A percentile compares a stretch with the other conserved stretches of the same genome.
Evolutionary conservation across 2,888 invertebrate species (phyloP).

Genomic region (Heteropelma amictum): DNA sequence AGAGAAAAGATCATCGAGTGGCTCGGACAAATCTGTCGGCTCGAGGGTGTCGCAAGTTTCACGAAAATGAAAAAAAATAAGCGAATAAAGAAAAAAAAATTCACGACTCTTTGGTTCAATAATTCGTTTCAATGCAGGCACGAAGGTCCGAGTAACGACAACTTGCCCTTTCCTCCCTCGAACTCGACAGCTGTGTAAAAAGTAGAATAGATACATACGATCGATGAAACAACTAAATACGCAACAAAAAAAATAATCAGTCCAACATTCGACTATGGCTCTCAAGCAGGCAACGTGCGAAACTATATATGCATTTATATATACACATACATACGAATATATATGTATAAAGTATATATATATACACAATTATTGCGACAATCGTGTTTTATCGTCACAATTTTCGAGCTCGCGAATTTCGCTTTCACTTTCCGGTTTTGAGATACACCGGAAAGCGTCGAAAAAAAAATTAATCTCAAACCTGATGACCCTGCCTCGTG

Average conservation of each 20-base stretch:
- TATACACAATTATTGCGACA: conserved; percentile 7
- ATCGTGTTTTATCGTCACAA: too few species aligned
- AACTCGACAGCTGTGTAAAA: conserved; percentile 45
- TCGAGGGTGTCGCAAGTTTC: too few species aligned
- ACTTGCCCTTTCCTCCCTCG: conserved; percentile 25
- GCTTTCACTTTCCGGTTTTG: too few species aligned
- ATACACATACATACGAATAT: neutral
- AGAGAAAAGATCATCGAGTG: too few species aligned
- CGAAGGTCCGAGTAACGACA: conserved; percentile 43
- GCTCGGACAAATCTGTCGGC: too few species aligned
- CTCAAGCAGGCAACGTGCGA: conserved; percentile 16
- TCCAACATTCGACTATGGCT: conserved; percentile 29
- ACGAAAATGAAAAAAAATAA: neutral
- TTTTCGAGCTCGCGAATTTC: too few species aligned
- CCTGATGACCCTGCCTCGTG: too few species aligned
- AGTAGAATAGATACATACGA: too few species aligned
- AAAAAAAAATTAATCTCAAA: too few species aligned
- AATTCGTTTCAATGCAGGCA: conserved; percentile 47
- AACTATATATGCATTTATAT: too few species aligned
- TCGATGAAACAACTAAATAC: conserved; percentile 18
- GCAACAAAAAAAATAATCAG: conserved; percentile 24
- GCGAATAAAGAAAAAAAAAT: conserved; percentile 21
- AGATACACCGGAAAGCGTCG: too few species aligned
- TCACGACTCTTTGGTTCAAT: conserved; percentile 51
- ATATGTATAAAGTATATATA: conserved; percentile 10